These are phyloP conservation scores for Phoebastria nigripes DNA, from an alignment of 2,797 vertebrate species.

Conservation along the genomic window DNA sequence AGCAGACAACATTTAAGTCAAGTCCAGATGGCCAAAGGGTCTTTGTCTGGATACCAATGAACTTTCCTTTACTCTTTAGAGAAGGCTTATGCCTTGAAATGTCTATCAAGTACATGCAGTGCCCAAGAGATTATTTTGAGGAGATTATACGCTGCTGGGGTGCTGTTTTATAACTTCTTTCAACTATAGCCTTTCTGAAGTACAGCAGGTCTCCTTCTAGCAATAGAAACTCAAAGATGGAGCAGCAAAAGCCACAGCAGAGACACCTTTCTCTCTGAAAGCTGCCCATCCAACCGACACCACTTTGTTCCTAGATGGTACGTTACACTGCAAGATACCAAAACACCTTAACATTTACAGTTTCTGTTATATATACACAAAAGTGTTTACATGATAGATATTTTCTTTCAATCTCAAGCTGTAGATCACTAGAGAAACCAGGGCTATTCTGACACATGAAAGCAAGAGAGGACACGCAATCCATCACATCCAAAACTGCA, in stretches of 20 bases:
- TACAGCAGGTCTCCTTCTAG: neutral
- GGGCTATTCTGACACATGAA: neutral
- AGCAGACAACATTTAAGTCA: neutral
- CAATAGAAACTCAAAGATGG: neutral
- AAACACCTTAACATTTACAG: neutral
- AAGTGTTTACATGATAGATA: neutral
- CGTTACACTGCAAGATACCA: neutral
- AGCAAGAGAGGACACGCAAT: neutral
- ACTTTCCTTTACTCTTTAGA: conserved; percentile 11
- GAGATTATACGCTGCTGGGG: neutral
- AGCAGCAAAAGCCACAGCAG: neutral
- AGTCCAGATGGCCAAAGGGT: neutral
- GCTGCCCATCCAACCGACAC: neutral
- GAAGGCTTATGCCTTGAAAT: neutral
- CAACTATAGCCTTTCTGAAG: neutral
- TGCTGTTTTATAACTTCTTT: neutral
- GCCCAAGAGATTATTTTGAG: neutral
- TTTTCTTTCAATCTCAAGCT: neutral
- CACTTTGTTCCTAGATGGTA: neutral
- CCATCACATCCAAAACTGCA: neutral
- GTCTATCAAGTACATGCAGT: neutral
- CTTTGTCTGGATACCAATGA: neutral
- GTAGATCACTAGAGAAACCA: neutral
- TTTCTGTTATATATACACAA: neutral
- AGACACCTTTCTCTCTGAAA: neutral